These are phyloP conservation scores for Aselliscus stoliczkanus DNA, from an alignment of 2,797 vertebrate species.

Conservation along the genomic window DNA sequence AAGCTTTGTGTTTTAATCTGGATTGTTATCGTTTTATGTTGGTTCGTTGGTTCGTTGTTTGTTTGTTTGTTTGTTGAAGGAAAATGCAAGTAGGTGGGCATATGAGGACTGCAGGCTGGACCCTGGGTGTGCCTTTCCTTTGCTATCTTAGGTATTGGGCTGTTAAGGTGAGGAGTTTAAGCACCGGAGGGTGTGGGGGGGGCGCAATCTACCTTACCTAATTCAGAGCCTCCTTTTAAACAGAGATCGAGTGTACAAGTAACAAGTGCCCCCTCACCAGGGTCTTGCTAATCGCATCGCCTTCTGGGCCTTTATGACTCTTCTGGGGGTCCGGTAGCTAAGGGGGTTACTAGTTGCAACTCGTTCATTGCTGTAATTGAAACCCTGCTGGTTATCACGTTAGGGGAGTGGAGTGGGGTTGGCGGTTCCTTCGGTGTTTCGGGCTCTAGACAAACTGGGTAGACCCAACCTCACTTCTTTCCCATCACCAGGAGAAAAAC, in stretches of 20 bases:
- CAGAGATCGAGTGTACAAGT: conserved; percentile 70
- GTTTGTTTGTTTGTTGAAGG: conserved; percentile 14
- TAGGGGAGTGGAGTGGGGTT: conserved; percentile 12
- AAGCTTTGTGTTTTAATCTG: conserved; percentile 43
- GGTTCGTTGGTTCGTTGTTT: too few relatives aligned
- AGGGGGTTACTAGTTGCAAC: neutral
- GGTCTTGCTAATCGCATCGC: conserved; percentile 65
- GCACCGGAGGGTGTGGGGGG: neutral
- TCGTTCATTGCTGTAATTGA: conserved; percentile 56
- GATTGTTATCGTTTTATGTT: neutral
- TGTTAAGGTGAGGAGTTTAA: conserved; percentile 6
- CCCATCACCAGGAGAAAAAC: neutral
- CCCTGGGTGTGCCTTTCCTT: conserved; percentile 48
- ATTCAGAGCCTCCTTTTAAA: conserved; percentile 62
- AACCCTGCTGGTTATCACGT: conserved; percentile 40
- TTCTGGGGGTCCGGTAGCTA: conserved; percentile 69
- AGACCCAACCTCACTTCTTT: conserved; percentile 5
- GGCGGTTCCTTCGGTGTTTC: conserved; percentile 39
- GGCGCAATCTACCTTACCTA: conserved; percentile 42
- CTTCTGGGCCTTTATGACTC: conserved; percentile 73
- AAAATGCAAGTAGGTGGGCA: conserved; percentile 37
- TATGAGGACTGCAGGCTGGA: conserved; percentile 33
- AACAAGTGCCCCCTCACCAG: conserved; percentile 65
- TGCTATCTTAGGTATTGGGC: conserved; percentile 44
- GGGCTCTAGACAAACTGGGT: conserved; percentile 24